Evolutionary conservation across 2,888 invertebrate genomes (phyloP).

Genomic region (Macropis europaea): DNA sequence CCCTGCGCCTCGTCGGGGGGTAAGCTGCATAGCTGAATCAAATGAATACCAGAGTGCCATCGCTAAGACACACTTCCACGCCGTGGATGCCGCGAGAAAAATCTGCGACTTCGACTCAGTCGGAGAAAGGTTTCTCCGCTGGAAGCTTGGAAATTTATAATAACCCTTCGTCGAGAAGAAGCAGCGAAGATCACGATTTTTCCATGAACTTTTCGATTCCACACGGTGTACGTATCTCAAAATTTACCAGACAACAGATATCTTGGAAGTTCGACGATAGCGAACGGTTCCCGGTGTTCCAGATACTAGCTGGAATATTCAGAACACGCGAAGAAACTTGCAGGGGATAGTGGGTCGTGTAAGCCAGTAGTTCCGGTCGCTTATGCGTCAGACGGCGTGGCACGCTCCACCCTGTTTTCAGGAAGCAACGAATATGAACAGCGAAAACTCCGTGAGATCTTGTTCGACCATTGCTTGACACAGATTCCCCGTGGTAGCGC

Average conservation of each 20-base stretch:
- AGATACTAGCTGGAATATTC: slow-evolving; percentile 19
- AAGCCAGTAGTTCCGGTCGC: slow-evolving; percentile 56
- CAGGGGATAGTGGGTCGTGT: slow-evolving; percentile 31
- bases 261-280: slow-evolving; percentile 6
- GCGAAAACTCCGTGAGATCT: slow-evolving; percentile 21
- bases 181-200: background rate
- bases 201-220: background rate
- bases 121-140: no score
- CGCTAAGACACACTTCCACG: slow-evolving; percentile 57
- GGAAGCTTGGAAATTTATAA: no score
- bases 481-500: slow-evolving; percentile 5
- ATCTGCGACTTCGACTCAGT: no score
- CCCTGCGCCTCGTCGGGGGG: slow-evolving; percentile 64
- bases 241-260: background rate
- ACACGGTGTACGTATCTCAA: slow-evolving; percentile 4
- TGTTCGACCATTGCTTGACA: slow-evolving; percentile 18
- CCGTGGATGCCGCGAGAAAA: slow-evolving; percentile 18
- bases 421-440: slow-evolving; percentile 42
- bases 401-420: slow-evolving; percentile 24
- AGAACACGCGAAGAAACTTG: slow-evolving; percentile 36
- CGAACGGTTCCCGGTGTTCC: background rate
- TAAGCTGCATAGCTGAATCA: slow-evolving; percentile 71
- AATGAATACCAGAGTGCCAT: slow-evolving; percentile 71
- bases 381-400: slow-evolving; percentile 52
- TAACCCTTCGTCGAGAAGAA: no score